Percentiles rank a stretch among this genome's conserved stretches.
Evolutionary conservation across 2,888 invertebrate species (phyloP).

Genomic region (Pterobdella sp.): DNA sequence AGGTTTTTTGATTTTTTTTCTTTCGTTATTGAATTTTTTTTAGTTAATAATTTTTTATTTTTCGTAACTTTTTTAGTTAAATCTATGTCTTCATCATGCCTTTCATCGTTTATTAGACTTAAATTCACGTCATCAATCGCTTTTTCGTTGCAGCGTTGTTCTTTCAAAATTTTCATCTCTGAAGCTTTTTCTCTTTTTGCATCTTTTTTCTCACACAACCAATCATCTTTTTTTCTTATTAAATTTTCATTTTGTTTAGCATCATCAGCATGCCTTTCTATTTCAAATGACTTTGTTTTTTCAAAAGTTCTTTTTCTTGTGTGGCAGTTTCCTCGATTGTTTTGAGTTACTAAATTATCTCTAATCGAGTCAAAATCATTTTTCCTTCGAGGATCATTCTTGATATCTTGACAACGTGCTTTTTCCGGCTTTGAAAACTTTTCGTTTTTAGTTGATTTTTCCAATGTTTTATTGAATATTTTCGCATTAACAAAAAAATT

Average conservation of each 20-base stretch:
- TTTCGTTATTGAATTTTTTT: neutral
- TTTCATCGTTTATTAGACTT: too few relatives aligned
- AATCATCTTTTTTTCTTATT: neutral
- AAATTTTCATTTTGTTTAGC: neutral
- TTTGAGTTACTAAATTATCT: neutral
- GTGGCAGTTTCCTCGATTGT: neutral
- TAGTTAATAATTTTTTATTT: neutral
- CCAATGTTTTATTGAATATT: too few relatives aligned
- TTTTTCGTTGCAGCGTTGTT: neutral
- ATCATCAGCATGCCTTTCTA: too few relatives aligned
- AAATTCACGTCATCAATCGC: too few relatives aligned
- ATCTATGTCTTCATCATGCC: neutral
- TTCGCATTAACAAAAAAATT: too few relatives aligned
- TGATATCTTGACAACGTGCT: too few relatives aligned
- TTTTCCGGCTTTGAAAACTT: too few relatives aligned
- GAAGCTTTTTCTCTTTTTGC: neutral
- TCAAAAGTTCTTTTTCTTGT: too few relatives aligned
- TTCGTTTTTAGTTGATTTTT: too few relatives aligned
- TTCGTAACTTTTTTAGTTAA: conserved; percentile 35
- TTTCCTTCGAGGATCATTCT: too few relatives aligned
- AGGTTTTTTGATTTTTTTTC: neutral
- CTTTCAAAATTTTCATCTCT: neutral
- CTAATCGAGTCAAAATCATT: too few relatives aligned
- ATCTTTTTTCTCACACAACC: conserved; percentile 22
- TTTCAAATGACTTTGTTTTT: too few relatives aligned